A percentile compares a stretch with the other conserved stretches of the same genome.
Conservation (phyloP, 1,140 invertebrate species). For the Elysia chlorotica region DNA sequence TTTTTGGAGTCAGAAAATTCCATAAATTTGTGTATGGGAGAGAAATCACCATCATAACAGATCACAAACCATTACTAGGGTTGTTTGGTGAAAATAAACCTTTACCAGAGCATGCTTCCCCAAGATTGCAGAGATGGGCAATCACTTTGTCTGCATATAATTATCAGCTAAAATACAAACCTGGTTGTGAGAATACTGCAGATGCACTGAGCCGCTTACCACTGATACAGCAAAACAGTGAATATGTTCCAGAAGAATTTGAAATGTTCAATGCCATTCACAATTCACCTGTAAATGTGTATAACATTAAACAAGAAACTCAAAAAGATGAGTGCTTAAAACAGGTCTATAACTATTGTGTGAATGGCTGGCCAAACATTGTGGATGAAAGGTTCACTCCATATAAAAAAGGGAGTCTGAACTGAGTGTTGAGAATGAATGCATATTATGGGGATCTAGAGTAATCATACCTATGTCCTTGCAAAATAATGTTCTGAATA, state of each 20-base stretch:
- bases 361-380: not conserved
- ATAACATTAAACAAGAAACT: not conserved
- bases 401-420: not conserved
- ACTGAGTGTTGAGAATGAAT: constrained; percentile 5
- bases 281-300: not conserved
- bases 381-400: constrained; percentile 42
- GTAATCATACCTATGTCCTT: constrained; percentile 58
- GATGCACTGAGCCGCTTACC: not conserved
- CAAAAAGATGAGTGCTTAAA: not conserved
- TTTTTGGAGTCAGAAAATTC: constrained; percentile 61
- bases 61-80: constrained; percentile 61
- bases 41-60: constrained; percentile 61
- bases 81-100: constrained; percentile 54
- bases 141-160: constrained; percentile 39
- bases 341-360: not conserved
- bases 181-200: constrained; percentile 48
- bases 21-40: constrained; percentile 64
- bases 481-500: constrained; percentile 48
- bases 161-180: constrained; percentile 55
- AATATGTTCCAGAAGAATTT: not conserved
- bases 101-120: constrained; percentile 52
- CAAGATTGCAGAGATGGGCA: constrained; percentile 45
- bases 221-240: not conserved
- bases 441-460: constrained; percentile 13
- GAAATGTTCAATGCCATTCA: not conserved